Percentiles rank a stretch among this genome's conserved stretches.
Conservation (phyloP, 1,140 invertebrate species). For the Plodia interpunctella region DNA sequence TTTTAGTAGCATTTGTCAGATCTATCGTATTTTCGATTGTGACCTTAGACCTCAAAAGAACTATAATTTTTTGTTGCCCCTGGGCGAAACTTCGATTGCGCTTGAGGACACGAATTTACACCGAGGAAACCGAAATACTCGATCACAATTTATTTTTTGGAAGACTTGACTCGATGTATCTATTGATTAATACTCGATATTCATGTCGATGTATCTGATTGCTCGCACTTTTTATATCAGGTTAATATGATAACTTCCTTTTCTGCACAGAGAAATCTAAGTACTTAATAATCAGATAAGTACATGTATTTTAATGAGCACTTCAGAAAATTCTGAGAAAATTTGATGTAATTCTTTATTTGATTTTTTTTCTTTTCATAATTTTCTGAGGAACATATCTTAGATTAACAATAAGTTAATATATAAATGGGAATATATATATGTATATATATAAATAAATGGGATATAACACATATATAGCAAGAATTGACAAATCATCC, state of each 20-base stretch:
- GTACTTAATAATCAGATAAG: background rate
- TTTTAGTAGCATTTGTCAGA: no score
- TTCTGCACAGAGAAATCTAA: background rate
- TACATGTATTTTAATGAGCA: background rate
- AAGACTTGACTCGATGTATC: slow-evolving; percentile 37
- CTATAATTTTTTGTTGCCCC: no score
- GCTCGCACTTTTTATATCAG: slow-evolving; percentile 26
- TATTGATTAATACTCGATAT: slow-evolving; percentile 13
- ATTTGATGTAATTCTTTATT: background rate
- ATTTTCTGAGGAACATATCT: background rate
- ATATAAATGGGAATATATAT: slow-evolving; percentile 12
- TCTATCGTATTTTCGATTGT: no score
- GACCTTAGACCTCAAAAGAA: no score
- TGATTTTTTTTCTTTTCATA: background rate
- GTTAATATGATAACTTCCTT: slow-evolving; percentile 25
- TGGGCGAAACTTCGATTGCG: no score
- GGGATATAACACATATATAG: slow-evolving; percentile 7
- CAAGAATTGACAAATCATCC: slow-evolving; percentile 29
- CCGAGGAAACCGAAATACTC: background rate
- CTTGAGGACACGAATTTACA: no score
- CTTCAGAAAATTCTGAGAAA: background rate
- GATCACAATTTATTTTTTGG: slow-evolving; percentile 22
- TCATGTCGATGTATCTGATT: slow-evolving; percentile 11
- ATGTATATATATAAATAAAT: slow-evolving; percentile 1
- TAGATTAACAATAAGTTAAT: background rate